These are phyloP conservation scores for Neodiprion fabricii DNA, from an alignment of 1,140 invertebrate genomes.

Conservation along the genomic window DNA sequence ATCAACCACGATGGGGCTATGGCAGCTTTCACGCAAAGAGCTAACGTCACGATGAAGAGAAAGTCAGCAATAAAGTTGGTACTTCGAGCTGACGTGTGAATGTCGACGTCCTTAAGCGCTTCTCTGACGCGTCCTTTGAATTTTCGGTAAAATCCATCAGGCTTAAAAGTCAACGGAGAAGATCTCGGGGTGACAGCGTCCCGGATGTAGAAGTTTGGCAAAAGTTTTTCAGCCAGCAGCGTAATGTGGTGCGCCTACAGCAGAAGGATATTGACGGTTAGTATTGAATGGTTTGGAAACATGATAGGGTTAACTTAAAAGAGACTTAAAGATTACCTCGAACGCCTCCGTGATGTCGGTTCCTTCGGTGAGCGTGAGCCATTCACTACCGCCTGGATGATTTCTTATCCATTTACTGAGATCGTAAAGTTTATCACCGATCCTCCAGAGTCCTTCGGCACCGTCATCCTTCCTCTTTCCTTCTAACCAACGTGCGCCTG, in stretches of 20 bases:
- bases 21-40: conserved; percentile 62
- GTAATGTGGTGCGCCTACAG: conserved; percentile 65
- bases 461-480: conserved; percentile 74
- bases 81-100: conserved; percentile 46
- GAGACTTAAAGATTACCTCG: conserved; percentile 53
- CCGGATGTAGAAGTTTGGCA: conserved; percentile 69
- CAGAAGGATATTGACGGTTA: too few relatives aligned
- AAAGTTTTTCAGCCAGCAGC: conserved; percentile 59
- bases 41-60: conserved; percentile 60
- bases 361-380: conserved; percentile 74
- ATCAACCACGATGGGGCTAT: conserved; percentile 38
- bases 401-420: conserved; percentile 69
- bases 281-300: too few relatives aligned
- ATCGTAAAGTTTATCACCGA: conserved; percentile 79
- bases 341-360: conserved; percentile 82
- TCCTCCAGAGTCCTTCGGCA: conserved; percentile 79
- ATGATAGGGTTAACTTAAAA: too few relatives aligned
- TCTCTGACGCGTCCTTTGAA: conserved; percentile 65
- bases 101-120: conserved; percentile 62
- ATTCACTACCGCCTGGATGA: conserved; percentile 83
- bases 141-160: conserved; percentile 73
- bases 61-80: conserved; percentile 65
- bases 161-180: conserved; percentile 71
- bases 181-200: conserved; percentile 65
- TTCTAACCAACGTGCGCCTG: conserved; percentile 54